These are phyloP conservation scores for Vanessa atalanta DNA, from an alignment of 1,140 invertebrate genomes.

Conservation along the genomic window DNA sequence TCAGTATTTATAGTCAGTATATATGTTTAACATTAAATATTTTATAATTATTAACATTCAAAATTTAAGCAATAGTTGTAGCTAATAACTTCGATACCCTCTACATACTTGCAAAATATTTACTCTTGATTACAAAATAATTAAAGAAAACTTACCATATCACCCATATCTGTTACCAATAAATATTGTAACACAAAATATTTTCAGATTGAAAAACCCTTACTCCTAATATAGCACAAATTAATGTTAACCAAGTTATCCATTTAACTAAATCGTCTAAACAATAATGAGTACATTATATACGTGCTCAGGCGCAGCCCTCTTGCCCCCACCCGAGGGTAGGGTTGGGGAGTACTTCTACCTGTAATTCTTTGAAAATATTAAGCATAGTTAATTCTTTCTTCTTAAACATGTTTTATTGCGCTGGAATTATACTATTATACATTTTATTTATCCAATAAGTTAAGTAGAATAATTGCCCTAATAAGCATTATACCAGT, in stretches of 20 bases:
- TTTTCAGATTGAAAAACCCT: background rate
- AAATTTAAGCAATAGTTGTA: too few species aligned
- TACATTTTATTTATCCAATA: background rate
- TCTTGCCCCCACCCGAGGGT: background rate
- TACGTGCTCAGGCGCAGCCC: background rate
- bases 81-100: too few species aligned
- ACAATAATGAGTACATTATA: background rate
- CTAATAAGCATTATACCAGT: background rate
- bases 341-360: background rate
- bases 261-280: background rate
- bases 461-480: background rate
- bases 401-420: background rate
- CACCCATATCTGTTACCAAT: background rate
- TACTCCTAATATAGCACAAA: background rate
- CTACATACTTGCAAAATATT: too few species aligned
- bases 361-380: background rate
- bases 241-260: background rate
- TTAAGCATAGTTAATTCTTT: background rate
- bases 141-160: background rate
- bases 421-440: background rate
- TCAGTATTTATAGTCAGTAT: too few species aligned
- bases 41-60: too few species aligned
- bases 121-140: too few species aligned
- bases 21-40: too few species aligned
- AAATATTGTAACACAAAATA: background rate